phyloP scores from a whole-genome alignment of 2,888 invertebrate species.

The Lissocephala sabroskyi region DNA sequence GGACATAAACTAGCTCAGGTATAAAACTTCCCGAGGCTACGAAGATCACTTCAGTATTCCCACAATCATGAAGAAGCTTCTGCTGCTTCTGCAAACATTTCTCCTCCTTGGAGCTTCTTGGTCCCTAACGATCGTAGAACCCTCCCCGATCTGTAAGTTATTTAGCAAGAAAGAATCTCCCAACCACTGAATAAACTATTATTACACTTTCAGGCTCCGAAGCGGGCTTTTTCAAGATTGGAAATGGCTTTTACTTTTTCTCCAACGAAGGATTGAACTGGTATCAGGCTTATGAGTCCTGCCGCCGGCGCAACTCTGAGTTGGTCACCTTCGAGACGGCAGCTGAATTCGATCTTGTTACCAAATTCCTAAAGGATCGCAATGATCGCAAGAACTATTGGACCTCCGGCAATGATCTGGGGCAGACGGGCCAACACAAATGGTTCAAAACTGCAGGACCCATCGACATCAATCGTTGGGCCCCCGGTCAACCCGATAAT shows the following conservation, averaged over 20 bases:
- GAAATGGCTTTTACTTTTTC: not conserved
- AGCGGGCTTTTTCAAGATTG: not conserved
- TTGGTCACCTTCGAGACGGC: constrained; percentile 11
- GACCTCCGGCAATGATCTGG: constrained; percentile 40
- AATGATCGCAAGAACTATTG: constrained; percentile 12
- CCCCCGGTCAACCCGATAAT: constrained; percentile 4
- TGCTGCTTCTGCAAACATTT: too few relatives aligned
- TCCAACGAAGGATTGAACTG: not conserved
- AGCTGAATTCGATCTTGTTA: constrained; percentile 11
- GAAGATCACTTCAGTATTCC: too few relatives aligned
- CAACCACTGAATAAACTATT: too few relatives aligned
- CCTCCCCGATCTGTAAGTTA: too few relatives aligned
- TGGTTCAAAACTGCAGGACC: constrained; percentile 32
- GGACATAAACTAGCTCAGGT: too few relatives aligned
- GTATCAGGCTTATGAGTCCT: not conserved
- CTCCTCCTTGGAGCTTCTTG: too few relatives aligned
- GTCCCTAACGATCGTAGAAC: too few relatives aligned
- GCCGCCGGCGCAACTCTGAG: not conserved
- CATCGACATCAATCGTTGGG: constrained; percentile 5
- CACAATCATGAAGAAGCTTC: too few relatives aligned
- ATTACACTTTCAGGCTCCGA: too few relatives aligned
- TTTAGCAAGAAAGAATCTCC: too few relatives aligned
- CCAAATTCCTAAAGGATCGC: constrained; percentile 6
- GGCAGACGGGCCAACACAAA: constrained; percentile 23
- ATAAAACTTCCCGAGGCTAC: too few relatives aligned